Base-by-base conservation (phyloP, 35 echinoderm and acorn worm genomes). In the Acanthaster planci region DNA sequence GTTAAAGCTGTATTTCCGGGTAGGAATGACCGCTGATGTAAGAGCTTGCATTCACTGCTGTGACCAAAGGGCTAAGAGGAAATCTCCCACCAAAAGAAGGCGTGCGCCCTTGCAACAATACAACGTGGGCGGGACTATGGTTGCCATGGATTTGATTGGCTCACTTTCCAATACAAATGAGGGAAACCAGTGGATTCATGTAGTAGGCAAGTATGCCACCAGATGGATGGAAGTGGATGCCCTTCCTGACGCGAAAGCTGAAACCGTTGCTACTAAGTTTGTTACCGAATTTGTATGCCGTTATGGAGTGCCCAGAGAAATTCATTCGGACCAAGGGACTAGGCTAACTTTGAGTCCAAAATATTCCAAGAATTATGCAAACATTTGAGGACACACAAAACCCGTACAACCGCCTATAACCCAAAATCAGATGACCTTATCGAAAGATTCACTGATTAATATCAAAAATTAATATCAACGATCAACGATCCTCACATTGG, bases 321-420 rank as follows among this genome's bases (percentile, higher is more conserved):
- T 88, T 30, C 93, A 97, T 57, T 75, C 55, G 32, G 89, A 97
- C 60, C 86, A 89, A 78, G 93, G 93, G n/a, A 79, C n/a, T n/a
- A n/a, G n/a, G n/a, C 58, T 57, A 92, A 86, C 37, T 97, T 97
- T 77, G 89, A 89, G 40, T 75, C 93, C 0, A 72, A 81, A 26
- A 1, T 97, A 9, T 53, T 97, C 10, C 26, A n/a, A 12, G 86
- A 89, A 78, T 50, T 92, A 77, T 92, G 93, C 85, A 77, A 34
- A 50, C 86, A 17, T 37, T 97, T 8, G 93, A 86, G 68, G 89
- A 89, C 17, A 52, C n/a, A 89, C n/a, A 92, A 97, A 53, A 97
- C 93, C 15, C 51, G 87, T 2, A 88, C 93, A n/a, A 88, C 86
- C 8, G 82, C 78, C n/a, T 87, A 82, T 40, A 76, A 86, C 37